Percentiles rank a stretch among this genome's conserved stretches.
Conservation (phyloP, 2,888 invertebrate genomes). For the Lottia gigantea region DNA sequence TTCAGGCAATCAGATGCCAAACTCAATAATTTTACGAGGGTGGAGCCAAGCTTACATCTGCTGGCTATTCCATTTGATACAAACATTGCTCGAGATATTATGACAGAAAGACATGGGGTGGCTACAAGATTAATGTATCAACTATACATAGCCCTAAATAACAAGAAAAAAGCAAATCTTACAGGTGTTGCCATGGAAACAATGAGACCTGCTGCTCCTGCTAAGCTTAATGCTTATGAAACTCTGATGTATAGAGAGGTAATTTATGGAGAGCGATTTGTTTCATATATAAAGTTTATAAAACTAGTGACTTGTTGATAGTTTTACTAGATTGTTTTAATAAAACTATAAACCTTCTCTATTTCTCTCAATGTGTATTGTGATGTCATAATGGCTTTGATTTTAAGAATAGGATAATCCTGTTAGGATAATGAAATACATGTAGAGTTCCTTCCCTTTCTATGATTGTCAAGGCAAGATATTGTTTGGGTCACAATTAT, state of each 20-base stretch:
- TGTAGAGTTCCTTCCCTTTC: too few relatives aligned
- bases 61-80: slow-evolving; percentile 68
- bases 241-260: slow-evolving; percentile 67
- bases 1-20: slow-evolving; percentile 65
- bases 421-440: too few relatives aligned
- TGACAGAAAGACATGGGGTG: slow-evolving; percentile 66
- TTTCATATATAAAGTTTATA: too few relatives aligned
- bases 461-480: too few relatives aligned
- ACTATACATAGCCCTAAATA: slow-evolving; percentile 65
- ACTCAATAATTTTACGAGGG: slow-evolving; percentile 67
- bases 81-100: slow-evolving; percentile 66
- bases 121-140: slow-evolving; percentile 67
- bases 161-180: slow-evolving; percentile 65
- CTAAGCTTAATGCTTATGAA: slow-evolving; percentile 64
- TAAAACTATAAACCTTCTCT: too few relatives aligned
- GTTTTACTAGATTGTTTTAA: too few relatives aligned
- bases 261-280: slow-evolving; percentile 9
- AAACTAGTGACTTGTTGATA: too few relatives aligned
- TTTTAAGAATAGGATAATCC: too few relatives aligned
- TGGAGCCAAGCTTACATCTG: slow-evolving; percentile 65
- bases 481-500: too few relatives aligned
- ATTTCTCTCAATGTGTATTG: too few relatives aligned
- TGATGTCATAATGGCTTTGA: too few relatives aligned
- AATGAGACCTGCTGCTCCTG: slow-evolving; percentile 66
- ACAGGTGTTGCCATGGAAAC: slow-evolving; percentile 68